Percentiles rank a stretch among this genome's conserved stretches.
phyloP scores from a whole-genome alignment of 2,113 vertebrate genomes.

The Sander vitreus region DNA sequence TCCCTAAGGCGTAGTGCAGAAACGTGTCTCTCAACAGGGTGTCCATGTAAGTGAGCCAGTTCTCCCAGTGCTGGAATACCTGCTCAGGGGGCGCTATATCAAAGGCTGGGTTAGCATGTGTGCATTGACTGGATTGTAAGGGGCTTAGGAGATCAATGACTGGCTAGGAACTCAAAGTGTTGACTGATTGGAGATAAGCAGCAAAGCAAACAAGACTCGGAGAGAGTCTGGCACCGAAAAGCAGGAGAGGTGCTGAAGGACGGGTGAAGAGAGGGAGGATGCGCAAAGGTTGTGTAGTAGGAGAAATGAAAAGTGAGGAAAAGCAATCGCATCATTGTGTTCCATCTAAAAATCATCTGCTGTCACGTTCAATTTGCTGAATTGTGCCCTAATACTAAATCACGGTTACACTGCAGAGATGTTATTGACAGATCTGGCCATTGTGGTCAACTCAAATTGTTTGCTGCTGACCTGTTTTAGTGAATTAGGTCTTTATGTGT shows the following conservation, averaged over 20 bases:
- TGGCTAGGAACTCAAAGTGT: conserved; percentile 50
- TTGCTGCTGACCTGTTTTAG: conserved; percentile 34
- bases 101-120: conserved; percentile 67
- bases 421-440: conserved; percentile 38
- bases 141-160: conserved; percentile 73
- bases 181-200: conserved; percentile 70
- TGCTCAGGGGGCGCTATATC: conserved; percentile 49
- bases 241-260: conserved; percentile 1
- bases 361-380: conserved; percentile 36
- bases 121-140: conserved; percentile 74
- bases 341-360: conserved; percentile 22
- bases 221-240: conserved; percentile 22
- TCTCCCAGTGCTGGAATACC: conserved; percentile 26
- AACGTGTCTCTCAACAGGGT: conserved; percentile 20
- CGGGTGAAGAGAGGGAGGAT: not conserved
- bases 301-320: conserved; percentile 19
- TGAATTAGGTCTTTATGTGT: conserved; percentile 45
- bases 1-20: not conserved
- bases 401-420: conserved; percentile 11
- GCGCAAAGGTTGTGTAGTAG: not conserved
- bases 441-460: conserved; percentile 34
- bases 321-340: not conserved
- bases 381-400: conserved; percentile 32
- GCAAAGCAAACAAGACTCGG: conserved; percentile 56
- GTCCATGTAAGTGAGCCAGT: conserved; percentile 28